Conservation (phyloP, 2,797 vertebrate species). For the Anabas testudineus region DNA sequence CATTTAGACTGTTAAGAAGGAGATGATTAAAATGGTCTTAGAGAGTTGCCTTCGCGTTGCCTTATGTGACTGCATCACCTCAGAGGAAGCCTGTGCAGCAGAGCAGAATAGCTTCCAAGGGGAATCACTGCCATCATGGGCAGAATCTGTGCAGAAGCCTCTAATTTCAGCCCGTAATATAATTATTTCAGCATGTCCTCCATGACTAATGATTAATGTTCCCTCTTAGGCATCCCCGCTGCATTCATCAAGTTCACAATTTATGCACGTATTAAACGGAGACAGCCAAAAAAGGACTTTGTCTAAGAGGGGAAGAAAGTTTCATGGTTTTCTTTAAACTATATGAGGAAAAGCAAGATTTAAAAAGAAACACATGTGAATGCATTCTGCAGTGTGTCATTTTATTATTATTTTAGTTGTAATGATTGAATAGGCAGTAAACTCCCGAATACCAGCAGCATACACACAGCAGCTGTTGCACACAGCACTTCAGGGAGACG, state of each 20-base stretch:
- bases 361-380: background rate
- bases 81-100: constrained; percentile 30
- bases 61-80: constrained; percentile 59
- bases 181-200: constrained; percentile 46
- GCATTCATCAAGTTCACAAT: constrained; percentile 6
- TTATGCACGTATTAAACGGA: constrained; percentile 1
- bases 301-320: background rate
- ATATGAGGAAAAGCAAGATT: background rate
- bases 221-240: constrained; percentile 15
- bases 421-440: background rate
- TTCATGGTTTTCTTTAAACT: too few species aligned
- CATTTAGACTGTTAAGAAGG: constrained; percentile 13
- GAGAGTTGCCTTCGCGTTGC: constrained; percentile 35
- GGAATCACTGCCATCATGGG: constrained; percentile 44
- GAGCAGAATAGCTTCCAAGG: constrained; percentile 31
- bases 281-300: background rate
- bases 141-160: constrained; percentile 33
- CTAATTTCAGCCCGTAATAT: constrained; percentile 50
- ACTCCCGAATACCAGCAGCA: background rate
- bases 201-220: constrained; percentile 34
- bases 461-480: constrained; percentile 2
- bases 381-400: background rate
- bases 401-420: constrained; percentile 13
- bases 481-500: background rate
- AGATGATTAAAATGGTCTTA: constrained; percentile 51